Base-by-base conservation (phyloP, 2,888 invertebrate genomes). In the Ptychoptera albimana region DNA sequence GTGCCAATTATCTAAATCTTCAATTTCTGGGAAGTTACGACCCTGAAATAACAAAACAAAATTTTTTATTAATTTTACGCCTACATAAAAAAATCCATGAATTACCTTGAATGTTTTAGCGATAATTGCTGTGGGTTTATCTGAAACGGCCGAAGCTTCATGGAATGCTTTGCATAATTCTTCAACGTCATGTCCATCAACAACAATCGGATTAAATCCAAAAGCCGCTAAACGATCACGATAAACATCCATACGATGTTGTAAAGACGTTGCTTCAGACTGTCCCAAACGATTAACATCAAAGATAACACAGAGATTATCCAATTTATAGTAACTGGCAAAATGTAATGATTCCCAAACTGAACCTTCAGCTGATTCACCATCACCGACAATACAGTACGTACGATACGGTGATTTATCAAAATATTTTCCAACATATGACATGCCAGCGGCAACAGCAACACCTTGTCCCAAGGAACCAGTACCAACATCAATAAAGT, bases 231-330 rank as follows among this genome's bases (percentile, higher is more conserved):
- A 65, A 13, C 92, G 78, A 44, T 79, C 79, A 50, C 84, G 78
- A 50, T 89, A 89, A 9, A 74, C 65, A 49, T 86, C 84, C 67
- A 89, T 79, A 58, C 89, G 77, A 61, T 98, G 98, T 55, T 88
- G 87, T 50, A 98, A 73, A 9, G 89, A 81, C 10, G 98, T 96
- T 10, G 92, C 79, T 59, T 96, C 93, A 30, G 94, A 96, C 69
- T 98, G 98, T 5, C 98, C 98, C 37, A 99, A 73, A 38, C 98
- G 79, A 69, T 98, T 98, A 37, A 98, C 78, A 63, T 98, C 98
- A 59, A 99, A 87, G 59, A 99, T 86, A 15, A 92, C 91, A 46
- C 92, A 92, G 32, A 98, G 71, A 69, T 98, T 99, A 69, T 97
- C 94, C 43, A 98, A 74, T 51, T 91, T 84, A 70, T 98, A 96